These are phyloP conservation scores for Diaprepes abbreviatus DNA, from an alignment of 2,888 invertebrate species.

Conservation along the genomic window DNA sequence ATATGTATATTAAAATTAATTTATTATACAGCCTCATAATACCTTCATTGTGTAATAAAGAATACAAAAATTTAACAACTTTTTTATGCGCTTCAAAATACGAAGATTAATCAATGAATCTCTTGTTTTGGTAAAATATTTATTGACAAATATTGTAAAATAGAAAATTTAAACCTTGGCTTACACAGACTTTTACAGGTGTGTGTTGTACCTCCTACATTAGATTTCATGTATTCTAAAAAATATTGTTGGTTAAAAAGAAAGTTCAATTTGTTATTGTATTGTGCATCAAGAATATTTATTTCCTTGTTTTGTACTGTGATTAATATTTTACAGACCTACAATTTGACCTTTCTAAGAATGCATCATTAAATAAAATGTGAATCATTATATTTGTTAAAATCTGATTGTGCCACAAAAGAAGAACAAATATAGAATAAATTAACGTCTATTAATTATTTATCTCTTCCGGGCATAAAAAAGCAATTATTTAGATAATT, in stretches of 20 bases:
- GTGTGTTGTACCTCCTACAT: neutral
- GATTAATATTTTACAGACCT: neutral
- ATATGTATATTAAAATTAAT: no score
- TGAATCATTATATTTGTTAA: no score
- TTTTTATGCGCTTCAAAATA: no score
- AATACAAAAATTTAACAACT: no score
- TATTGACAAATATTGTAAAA: neutral
- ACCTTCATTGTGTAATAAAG: no score
- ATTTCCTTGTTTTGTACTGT: neutral
- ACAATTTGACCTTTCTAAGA: neutral
- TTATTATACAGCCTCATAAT: no score
- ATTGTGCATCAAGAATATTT: neutral
- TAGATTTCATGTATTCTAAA: neutral
- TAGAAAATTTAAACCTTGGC: conserved; percentile 6
- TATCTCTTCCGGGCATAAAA: no score
- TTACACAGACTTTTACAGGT: neutral
- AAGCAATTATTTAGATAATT: no score
- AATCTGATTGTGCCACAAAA: no score
- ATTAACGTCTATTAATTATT: no score
- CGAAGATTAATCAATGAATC: neutral
- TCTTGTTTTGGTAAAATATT: neutral
- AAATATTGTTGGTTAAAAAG: neutral
- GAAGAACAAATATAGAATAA: no score
- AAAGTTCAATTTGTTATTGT: neutral
- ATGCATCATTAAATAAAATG: neutral